Evolutionary conservation across 2,888 invertebrate species (phyloP), one percentile per base, ranked within the genome.

Genomic region (Timandra comae): DNA sequence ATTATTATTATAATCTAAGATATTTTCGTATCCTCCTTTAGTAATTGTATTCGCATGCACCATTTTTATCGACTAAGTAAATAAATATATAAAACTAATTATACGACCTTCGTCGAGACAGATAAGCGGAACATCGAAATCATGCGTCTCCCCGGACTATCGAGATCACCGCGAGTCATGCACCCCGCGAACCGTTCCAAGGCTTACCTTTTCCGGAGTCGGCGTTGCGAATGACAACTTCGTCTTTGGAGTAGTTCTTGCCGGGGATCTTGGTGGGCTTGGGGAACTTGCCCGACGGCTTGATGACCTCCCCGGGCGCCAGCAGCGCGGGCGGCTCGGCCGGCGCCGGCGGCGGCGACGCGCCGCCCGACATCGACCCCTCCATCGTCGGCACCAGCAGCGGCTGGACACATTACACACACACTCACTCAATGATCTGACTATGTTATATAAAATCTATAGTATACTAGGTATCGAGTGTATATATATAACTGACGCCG

Each of bases 171-270:
- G 6, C 16, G 35, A 32, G 34, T 21, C 42, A 41, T 29, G 41
- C 37, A 37, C 13, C 11, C 7, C 5, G 30, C 21, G 39, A 30
- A 36, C 44, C 48, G 44, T 34, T 42, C 40, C 33, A 20, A 27
- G 26, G 27, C 21, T 74, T 85, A 96, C 97, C 97, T 93, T 97
- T 97, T 64, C 97, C 97, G 30, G 96, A 97, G 81, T 97, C 97
- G 43, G 96, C 94, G 76, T 97, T 97, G 49, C 96, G 89, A 62
- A 98, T 98, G 43, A 97, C 94, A 45, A 97, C 94, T 82, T 98
- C 97, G 70, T 97, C 97, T 75, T 97, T 96, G 63, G 95, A 95
- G 80, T 96, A 96, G 70, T 94, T 96, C 81, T 96, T 96, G 53
- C 95, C 95, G 29, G 95, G 94, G 56, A 96, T 94, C 76, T 95